Evolutionary conservation across 2,888 invertebrate genomes (phyloP).

Genomic region (Dusona sp.): DNA sequence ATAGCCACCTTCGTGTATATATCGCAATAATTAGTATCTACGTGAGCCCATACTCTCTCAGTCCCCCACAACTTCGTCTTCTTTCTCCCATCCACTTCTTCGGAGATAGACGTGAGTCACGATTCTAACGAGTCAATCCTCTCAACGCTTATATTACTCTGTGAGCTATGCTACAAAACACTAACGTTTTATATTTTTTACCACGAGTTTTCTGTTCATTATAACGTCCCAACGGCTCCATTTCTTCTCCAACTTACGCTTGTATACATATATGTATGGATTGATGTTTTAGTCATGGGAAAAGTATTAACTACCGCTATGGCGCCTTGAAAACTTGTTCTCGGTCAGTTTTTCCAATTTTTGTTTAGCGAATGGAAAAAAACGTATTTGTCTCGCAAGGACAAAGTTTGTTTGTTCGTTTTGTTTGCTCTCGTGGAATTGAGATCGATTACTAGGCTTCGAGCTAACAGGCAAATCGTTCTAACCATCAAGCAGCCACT

Average conservation of each 20-base stretch:
- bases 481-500: background rate
- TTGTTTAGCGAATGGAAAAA: background rate
- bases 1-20: constrained; percentile 66
- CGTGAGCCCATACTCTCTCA: constrained; percentile 51
- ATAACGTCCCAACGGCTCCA: background rate
- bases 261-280: background rate
- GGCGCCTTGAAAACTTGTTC: background rate
- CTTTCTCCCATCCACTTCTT: constrained; percentile 2
- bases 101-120: constrained; percentile 69
- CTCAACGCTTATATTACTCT: constrained; percentile 32
- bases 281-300: background rate
- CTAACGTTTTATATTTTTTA: constrained; percentile 35
- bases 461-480: background rate
- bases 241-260: background rate
- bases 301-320: background rate
- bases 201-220: constrained; percentile 21
- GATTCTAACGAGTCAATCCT: constrained; percentile 71
- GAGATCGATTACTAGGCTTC: background rate
- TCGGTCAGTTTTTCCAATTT: background rate
- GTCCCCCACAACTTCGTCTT: constrained; percentile 32
- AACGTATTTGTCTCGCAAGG: background rate
- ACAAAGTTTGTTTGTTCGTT: background rate
- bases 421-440: background rate
- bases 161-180: background rate
- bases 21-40: constrained; percentile 70